Percentiles rank a stretch among this genome's conserved stretches.
These are phyloP conservation scores for Lepilemur ruficaudatus DNA, from an alignment of 2,797 vertebrate species.

Conservation along the genomic window DNA sequence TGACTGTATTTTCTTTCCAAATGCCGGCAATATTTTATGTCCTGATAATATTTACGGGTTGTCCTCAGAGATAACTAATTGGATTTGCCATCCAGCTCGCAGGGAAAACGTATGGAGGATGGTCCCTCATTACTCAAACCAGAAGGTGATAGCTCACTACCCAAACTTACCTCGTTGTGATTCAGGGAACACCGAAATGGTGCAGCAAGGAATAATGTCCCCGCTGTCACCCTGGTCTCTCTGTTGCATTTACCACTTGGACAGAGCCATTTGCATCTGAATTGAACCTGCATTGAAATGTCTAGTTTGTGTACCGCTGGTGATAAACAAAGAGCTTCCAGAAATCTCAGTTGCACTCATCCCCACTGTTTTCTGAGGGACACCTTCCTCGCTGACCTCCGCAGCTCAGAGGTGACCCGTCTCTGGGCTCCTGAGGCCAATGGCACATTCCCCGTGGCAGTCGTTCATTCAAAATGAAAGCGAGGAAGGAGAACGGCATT, in stretches of 20 bases:
- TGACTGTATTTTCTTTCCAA: constrained; percentile 66
- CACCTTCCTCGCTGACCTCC: rapidly evolving
- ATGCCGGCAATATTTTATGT: constrained; percentile 67
- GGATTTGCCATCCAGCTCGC: constrained; percentile 69
- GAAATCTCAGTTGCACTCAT: neutral
- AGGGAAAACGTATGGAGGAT: constrained; percentile 58
- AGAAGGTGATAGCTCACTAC: constrained; percentile 39
- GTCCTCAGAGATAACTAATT: constrained; percentile 71
- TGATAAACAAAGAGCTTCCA: constrained; percentile 76
- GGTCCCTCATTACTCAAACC: constrained; percentile 72
- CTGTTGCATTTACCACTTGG: constrained; percentile 76
- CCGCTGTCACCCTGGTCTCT: constrained; percentile 77
- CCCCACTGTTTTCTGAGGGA: rapidly evolving
- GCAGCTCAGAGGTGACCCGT: rapidly evolving
- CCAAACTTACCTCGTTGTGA: constrained; percentile 53
- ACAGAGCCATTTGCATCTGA: constrained; percentile 83
- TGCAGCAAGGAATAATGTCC: constrained; percentile 67
- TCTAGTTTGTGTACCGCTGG: constrained; percentile 59
- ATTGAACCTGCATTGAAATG: constrained; percentile 77
- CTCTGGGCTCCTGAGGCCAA: rapidly evolving
- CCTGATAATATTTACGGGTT: constrained; percentile 63
- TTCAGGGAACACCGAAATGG: constrained; percentile 58
- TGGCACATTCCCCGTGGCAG: neutral
- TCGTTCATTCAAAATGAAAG: constrained; percentile 56
- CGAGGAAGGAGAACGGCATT: neutral